These are phyloP conservation scores for Chiloscyllium plagiosum DNA, from an alignment of 2,113 vertebrate species.

Conservation along the genomic window DNA sequence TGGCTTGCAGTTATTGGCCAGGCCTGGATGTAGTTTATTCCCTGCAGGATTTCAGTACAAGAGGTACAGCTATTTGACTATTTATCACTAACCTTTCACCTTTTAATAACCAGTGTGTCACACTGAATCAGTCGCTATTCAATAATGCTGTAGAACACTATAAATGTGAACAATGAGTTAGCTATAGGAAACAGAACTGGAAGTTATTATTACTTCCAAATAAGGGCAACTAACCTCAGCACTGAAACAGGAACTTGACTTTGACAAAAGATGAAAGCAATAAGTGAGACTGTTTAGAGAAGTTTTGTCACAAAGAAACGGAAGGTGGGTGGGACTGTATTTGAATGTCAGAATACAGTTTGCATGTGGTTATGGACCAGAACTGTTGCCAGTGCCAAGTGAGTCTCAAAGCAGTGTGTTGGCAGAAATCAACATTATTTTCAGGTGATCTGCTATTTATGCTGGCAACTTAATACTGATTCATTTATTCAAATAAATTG, in stretches of 20 bases:
- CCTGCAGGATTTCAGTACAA: neutral
- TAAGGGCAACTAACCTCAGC: neutral
- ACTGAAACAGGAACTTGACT: neutral
- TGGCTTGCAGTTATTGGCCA: neutral
- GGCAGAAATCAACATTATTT: neutral
- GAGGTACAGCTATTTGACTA: neutral
- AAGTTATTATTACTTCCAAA: slow-evolving; percentile 12
- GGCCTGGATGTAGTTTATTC: neutral
- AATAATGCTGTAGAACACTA: neutral
- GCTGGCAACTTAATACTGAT: neutral
- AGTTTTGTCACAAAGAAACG: neutral
- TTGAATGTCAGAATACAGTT: neutral
- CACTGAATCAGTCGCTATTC: too few relatives aligned
- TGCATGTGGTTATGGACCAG: neutral
- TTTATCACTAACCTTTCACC: neutral
- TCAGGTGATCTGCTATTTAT: neutral
- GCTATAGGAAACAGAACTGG: neutral
- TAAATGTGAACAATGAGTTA: neutral
- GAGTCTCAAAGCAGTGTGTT: neutral
- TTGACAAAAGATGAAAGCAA: slow-evolving; percentile 19
- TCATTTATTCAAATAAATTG: neutral
- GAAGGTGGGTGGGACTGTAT: neutral
- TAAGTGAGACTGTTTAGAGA: neutral
- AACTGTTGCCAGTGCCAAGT: neutral
- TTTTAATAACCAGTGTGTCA: neutral